A percentile compares a stretch with the other conserved stretches of the same genome.
Evolutionary conservation across 2,113 vertebrate species (phyloP).

Genomic region (Donacobius atricapilla): DNA sequence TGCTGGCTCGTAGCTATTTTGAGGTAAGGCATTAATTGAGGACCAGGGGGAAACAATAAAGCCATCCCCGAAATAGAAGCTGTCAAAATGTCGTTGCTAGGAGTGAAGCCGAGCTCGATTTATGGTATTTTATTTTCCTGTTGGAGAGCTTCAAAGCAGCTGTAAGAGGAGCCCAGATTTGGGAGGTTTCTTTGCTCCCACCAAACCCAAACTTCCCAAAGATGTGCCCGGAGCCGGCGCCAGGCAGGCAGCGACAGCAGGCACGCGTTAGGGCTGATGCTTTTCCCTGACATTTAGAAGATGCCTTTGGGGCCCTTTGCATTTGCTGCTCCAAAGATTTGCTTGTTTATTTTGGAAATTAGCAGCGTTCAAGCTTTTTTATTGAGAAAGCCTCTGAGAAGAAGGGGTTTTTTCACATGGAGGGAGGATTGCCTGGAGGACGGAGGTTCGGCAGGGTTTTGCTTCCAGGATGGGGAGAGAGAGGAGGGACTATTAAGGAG

Average conservation of each 20-base stretch:
- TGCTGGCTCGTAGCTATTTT: not conserved
- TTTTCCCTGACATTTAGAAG: constrained; percentile 7
- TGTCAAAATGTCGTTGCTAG: constrained; percentile 25
- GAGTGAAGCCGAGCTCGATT: not conserved
- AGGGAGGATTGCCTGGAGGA: not conserved
- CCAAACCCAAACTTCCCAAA: not conserved
- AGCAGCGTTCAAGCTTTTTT: not conserved
- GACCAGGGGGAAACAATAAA: constrained; percentile 26
- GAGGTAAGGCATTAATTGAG: constrained; percentile 41
- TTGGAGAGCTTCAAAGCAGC: not conserved
- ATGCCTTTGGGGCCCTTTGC: not conserved
- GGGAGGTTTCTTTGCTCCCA: not conserved
- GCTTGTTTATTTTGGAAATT: constrained; percentile 40
- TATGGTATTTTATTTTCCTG: not conserved
- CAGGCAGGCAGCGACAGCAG: fast-evolving
- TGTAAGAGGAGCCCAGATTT: not conserved
- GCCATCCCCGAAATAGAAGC: not conserved
- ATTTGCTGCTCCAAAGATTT: not conserved
- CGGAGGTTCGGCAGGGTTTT: fast-evolving
- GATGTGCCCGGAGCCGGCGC: not conserved
- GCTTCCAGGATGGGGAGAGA: not conserved
- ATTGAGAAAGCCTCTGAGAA: not conserved
- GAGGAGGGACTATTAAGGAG: not conserved
- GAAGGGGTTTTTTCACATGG: fast-evolving
- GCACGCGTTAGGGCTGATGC: fast-evolving